Evolutionary conservation across 2,888 invertebrate species (phyloP).

Genomic region (Prostheceraeus crozeri): DNA sequence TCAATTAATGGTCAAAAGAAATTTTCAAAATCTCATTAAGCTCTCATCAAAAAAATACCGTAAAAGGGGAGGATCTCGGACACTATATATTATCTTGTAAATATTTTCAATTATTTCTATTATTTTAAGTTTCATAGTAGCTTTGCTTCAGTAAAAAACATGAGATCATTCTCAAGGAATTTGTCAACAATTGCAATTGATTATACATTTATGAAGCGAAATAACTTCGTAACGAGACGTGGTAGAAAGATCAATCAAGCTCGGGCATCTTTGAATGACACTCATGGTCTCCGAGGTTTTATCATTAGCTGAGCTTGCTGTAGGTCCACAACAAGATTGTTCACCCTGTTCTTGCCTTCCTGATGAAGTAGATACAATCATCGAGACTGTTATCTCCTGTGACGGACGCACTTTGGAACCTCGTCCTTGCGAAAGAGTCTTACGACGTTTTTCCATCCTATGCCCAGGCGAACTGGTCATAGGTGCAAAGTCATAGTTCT

Average conservation of each 20-base stretch:
- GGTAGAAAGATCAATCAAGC: background rate
- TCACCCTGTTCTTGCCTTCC: background rate
- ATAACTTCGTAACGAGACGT: background rate
- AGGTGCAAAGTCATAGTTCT: background rate
- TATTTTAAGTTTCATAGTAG: too few relatives aligned
- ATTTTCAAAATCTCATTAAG: too few relatives aligned
- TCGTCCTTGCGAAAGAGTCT: background rate
- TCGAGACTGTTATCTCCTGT: background rate
- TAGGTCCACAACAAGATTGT: slow-evolving; percentile 3
- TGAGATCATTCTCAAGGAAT: too few relatives aligned
- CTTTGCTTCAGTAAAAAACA: too few relatives aligned
- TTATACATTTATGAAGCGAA: too few relatives aligned
- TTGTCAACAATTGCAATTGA: too few relatives aligned
- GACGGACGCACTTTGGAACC: slow-evolving; percentile 10
- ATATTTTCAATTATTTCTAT: too few relatives aligned
- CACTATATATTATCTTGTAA: too few relatives aligned
- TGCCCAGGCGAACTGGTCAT: background rate
- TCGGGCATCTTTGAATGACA: background rate
- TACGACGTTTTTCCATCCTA: background rate
- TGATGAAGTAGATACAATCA: background rate
- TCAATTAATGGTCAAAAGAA: too few relatives aligned
- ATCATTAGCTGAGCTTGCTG: slow-evolving; percentile 2
- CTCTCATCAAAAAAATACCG: too few relatives aligned
- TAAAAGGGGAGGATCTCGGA: too few relatives aligned
- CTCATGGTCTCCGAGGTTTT: slow-evolving; percentile 10